phyloP scores from a whole-genome alignment of 2,888 invertebrate genomes.

The Ophioninae sp. region DNA sequence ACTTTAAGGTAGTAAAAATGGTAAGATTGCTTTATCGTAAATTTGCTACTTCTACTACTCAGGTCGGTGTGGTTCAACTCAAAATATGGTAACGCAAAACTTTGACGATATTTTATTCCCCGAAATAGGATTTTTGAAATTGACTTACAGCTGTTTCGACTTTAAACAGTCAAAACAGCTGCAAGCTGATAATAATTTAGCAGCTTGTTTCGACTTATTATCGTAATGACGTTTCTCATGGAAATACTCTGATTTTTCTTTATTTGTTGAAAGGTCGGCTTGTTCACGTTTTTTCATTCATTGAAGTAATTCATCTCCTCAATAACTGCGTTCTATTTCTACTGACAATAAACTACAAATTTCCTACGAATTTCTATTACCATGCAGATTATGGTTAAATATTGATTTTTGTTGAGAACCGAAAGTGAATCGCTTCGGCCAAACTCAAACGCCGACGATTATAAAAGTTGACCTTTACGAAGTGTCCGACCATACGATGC shows the following conservation, averaged over 20 bases:
- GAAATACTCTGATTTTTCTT: neutral
- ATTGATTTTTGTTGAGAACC: too few species aligned
- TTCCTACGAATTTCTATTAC: neutral
- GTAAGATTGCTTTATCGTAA: neutral
- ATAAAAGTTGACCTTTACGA: too few species aligned
- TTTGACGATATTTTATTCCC: neutral
- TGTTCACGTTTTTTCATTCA: neutral
- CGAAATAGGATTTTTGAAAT: neutral
- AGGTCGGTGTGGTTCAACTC: neutral
- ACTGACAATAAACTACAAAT: neutral
- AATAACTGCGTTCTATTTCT: neutral
- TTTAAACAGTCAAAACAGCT: neutral
- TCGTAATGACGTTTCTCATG: neutral
- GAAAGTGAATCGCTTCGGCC: too few species aligned
- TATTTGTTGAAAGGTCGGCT: neutral
- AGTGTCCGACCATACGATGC: too few species aligned
- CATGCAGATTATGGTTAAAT: neutral
- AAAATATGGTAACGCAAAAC: neutral
- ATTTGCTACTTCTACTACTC: neutral
- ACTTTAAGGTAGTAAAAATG: neutral
- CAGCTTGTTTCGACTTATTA: neutral
- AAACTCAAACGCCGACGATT: too few species aligned
- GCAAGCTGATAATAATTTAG: too few species aligned
- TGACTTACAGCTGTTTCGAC: neutral
- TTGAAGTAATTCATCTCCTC: neutral